Evolutionary conservation across 2,888 invertebrate genomes (phyloP), one percentile per base, ranked within the genome.

Genomic region (Thyatira batis): DNA sequence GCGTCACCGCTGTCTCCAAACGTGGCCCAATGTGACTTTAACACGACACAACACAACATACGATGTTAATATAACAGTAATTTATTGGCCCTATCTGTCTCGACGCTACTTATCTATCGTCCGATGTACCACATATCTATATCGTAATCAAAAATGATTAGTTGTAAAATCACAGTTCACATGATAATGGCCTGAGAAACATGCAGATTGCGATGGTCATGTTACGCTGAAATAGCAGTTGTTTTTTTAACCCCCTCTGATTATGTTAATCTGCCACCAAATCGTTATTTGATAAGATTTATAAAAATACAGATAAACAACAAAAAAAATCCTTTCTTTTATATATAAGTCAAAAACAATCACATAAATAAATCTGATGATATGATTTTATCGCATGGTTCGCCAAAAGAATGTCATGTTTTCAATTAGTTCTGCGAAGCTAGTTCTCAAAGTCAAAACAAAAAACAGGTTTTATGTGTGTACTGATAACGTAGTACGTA

Each of bases 401-500:
- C n/a, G n/a, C n/a, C n/a, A n/a, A n/a, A n/a, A n/a, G n/a, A n/a
- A n/a, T n/a, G n/a, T n/a, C n/a, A n/a, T 39, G 39, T 39, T 17
- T 17, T 39, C 39, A 17, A 17, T 33, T 13, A 13, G 13, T 68
- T 65, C 66, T 76, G 72, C 73, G 70, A 75, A 74, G 71, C 76
- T 73, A 39, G 8, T 17, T 39, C 0, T n/a, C 17, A 17, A 43
- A 17, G 43, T 56, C 63, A 65, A 58, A 66, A 76, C 63, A 58
- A 62, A 67, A 76, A 76, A 79, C 72, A 68, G 77, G 39, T 39
- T 81, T 81, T 70, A 57, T 64, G 54, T 60, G 61, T 62, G 58
- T 63, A 51, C 67, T 76, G 80, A 79, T 78, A 80, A 72, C 70
- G 67, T 70, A 61, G 56, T 67, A 65, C 69, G 71, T 67, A 66